Base-by-base conservation (phyloP, 37 sponge, comb jelly and placozoan species). In the Crambe crambe region DNA sequence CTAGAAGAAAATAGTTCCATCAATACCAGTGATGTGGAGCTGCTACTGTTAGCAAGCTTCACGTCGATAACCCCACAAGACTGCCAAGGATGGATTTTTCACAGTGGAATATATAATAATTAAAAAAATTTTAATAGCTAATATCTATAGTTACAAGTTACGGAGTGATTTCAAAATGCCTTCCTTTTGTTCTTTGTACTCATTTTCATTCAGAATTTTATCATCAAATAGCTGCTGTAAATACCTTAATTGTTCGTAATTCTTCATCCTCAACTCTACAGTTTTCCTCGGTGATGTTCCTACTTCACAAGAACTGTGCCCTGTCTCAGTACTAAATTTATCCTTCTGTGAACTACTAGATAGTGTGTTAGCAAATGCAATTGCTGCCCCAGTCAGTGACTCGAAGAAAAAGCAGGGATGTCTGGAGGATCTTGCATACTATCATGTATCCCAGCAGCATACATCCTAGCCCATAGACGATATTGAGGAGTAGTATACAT, bases 401-500 rank as follows among this genome's bases (percentile, higher is more conserved):
- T n/a, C n/a, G n/a, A n/a, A 37, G 57, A 29, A 42, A 80, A 80
- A 25, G 61, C 61, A 37, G 62, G 72, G 12, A 80, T 36, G 20
- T 72, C 59, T 59, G 66, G 62, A 38, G 80, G 60, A 70, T 39
- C 57, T 37, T 79, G 69, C 21, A 25, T 25, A 35, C 36, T 38
- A 79, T 25, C 18, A 40, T 79, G 80, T 4, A 79, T 27, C 39
- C 70, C 57, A 31, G 37, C 25, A 39, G 69, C n/a, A 27, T 68
- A 25, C 70, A n/a, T 79, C 34, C 80, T 63, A 35, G 69, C 68
- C 80, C 80, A 79, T 35, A 80, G 42, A 22, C 81, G 60, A 5
- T 58, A 31, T 72, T 51, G 51, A 41, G 81, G 60, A 31, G 59
- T 68, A 38, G 34, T 39, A 57, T 80, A 70, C 26, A 29, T 80